Conservation (phyloP, 2,888 invertebrate species). For the Mythimna vitellina region DNA sequence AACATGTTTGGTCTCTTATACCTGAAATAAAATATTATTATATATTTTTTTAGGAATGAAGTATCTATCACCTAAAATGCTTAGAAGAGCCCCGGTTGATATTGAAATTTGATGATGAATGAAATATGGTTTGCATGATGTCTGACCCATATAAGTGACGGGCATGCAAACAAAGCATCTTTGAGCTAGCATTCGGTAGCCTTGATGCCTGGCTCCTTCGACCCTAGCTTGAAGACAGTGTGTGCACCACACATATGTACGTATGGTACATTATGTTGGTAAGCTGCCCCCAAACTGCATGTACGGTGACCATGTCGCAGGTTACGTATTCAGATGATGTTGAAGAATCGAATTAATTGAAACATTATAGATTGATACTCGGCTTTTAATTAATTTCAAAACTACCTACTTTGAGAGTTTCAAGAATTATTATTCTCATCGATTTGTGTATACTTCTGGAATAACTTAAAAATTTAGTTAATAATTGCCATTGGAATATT, state of each 20-base stretch:
- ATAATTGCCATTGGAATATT: no score
- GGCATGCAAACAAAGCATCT: conserved; percentile 8
- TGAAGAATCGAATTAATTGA: background rate
- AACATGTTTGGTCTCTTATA: background rate
- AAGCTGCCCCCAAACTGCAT: conserved; percentile 50
- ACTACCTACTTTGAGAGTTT: no score
- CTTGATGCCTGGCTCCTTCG: conserved; percentile 11
- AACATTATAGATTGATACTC: background rate
- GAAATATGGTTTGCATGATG: background rate
- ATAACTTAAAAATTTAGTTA: no score
- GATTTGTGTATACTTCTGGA: no score
- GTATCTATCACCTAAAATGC: background rate
- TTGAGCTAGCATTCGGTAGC: background rate
- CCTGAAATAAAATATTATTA: background rate
- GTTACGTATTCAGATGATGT: background rate
- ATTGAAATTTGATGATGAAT: background rate
- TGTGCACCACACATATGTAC: conserved; percentile 26
- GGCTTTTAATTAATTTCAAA: no score
- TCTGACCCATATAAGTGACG: background rate
- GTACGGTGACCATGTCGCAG: conserved; percentile 44
- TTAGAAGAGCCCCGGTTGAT: background rate
- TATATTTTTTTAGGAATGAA: no score
- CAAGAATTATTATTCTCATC: no score
- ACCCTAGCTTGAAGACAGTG: conserved; percentile 25
- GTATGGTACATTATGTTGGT: conserved; percentile 29